phyloP scores from a whole-genome alignment of 2,888 invertebrate genomes.

The Tipula lateralis region DNA sequence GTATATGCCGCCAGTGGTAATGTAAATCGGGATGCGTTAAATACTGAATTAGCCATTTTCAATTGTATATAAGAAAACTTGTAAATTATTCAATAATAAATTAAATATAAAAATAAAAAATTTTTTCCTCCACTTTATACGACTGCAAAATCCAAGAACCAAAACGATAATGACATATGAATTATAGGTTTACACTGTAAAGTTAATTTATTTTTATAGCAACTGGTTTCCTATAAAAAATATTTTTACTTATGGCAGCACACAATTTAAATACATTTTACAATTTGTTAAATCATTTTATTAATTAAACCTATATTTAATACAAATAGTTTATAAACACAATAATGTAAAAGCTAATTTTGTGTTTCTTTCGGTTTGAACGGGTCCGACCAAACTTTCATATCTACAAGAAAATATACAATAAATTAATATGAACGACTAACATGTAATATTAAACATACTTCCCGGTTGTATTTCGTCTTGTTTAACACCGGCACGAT shows the following conservation, averaged over 20 bases:
- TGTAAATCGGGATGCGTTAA: neutral
- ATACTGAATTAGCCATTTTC: neutral
- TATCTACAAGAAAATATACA: conserved; percentile 46
- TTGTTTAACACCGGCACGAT: conserved; percentile 50
- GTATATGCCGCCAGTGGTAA: neutral
- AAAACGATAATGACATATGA: neutral
- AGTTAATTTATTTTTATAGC: neutral
- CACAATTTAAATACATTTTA: neutral
- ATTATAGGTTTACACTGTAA: neutral
- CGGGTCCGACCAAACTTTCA: conserved; percentile 55
- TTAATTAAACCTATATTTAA: neutral
- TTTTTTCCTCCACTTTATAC: neutral
- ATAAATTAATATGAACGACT: neutral
- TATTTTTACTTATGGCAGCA: neutral
- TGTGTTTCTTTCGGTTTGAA: conserved; percentile 41
- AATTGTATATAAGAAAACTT: neutral
- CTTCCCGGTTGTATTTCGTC: conserved; percentile 57
- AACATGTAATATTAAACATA: conserved; percentile 41
- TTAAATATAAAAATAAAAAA: neutral
- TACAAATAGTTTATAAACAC: neutral
- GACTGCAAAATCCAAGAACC: neutral
- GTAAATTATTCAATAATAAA: neutral
- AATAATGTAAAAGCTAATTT: conserved; percentile 39
- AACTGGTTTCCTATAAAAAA: neutral
- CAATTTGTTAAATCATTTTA: neutral